Base-by-base conservation (phyloP, 2,797 vertebrate species). In the Gallinago solitaria region DNA sequence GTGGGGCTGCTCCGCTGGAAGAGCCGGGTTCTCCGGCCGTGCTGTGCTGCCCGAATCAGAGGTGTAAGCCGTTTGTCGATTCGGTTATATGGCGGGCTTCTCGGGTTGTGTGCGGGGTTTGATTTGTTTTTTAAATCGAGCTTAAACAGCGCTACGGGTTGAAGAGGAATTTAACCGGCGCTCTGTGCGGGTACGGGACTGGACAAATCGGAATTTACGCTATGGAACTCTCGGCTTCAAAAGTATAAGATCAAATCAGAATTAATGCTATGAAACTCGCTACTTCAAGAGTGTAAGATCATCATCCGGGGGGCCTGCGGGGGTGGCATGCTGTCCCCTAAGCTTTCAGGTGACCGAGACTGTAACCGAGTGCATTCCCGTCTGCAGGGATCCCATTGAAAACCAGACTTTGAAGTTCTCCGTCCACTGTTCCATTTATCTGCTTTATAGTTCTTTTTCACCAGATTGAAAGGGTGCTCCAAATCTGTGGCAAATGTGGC, bases 1-100 rank as follows among this genome's bases (percentile, higher is more conserved):
- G 70, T 0, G 10, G 32, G 27, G 0, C 60, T 2, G 61, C 77
- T 27, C 61, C 2, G 7, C 17, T 9, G 6, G 0, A 1, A 11
- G 6, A 12, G 30, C 25, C 17, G 45, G 15, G 6, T 4, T 5
- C 43, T 16, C 28, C 8, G 2, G 0, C 5, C 24, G 3, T 2
- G 0, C 21, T 2, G 60, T 11, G 63, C 60, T 5, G 57, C 48
- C 82, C 1, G 11, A 68, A 41, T 7, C 37, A 1, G n/a, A 9
- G 9, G 18, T 2, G 64, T 4, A 27, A 87, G 61, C 9, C 32
- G 2, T 12, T 41, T 30, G 23, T 74, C 47, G 11, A 12, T 11
- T 28, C 0, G 18, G 33, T 47, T 35, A 1, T 14, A 1, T 1
- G 27, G 30, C 2, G 37, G 33, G 27, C 11, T 86, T 7, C 32